phyloP scores from a whole-genome alignment of 37 sponge, comb jelly and placozoan genomes.

The Halisarca cf. caerulea region DNA sequence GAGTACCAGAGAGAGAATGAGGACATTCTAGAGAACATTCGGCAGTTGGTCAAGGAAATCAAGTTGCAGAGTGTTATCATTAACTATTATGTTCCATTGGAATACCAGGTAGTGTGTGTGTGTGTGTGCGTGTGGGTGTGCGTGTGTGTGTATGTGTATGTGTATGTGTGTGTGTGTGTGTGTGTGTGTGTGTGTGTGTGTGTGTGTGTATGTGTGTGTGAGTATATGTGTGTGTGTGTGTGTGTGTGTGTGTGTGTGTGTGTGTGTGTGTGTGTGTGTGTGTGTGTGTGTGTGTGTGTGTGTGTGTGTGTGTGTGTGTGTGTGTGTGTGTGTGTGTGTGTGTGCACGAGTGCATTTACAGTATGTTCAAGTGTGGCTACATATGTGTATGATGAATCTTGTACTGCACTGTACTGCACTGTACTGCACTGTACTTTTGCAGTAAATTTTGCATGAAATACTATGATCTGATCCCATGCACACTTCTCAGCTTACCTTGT shows the following conservation, averaged over 20 bases:
- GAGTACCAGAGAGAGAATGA: slow-evolving; percentile 88
- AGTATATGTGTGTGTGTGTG: neutral
- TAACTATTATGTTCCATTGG: slow-evolving; percentile 74
- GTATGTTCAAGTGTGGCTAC: neutral
- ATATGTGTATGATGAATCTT: no score
- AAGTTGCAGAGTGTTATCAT: slow-evolving; percentile 72
- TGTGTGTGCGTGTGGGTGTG: no score
- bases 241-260: no score
- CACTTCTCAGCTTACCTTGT: no score
- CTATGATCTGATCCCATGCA: no score
- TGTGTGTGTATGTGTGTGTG: slow-evolving; percentile 1
- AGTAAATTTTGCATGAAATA: no score
- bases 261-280: no score
- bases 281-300: no score
- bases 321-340: slow-evolving; percentile 8
- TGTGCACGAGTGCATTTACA: no score
- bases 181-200: slow-evolving; percentile 3
- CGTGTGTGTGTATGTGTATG: neutral
- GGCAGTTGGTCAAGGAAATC: slow-evolving; percentile 79
- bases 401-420: neutral
- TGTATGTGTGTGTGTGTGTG: neutral
- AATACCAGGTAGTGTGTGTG: slow-evolving; percentile 72
- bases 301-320: neutral
- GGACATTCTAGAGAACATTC: slow-evolving; percentile 74
- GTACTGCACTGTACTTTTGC: neutral